Evolutionary conservation across 2,888 invertebrate species (phyloP).

Genomic region (Leptinotarsa peninsularis): DNA sequence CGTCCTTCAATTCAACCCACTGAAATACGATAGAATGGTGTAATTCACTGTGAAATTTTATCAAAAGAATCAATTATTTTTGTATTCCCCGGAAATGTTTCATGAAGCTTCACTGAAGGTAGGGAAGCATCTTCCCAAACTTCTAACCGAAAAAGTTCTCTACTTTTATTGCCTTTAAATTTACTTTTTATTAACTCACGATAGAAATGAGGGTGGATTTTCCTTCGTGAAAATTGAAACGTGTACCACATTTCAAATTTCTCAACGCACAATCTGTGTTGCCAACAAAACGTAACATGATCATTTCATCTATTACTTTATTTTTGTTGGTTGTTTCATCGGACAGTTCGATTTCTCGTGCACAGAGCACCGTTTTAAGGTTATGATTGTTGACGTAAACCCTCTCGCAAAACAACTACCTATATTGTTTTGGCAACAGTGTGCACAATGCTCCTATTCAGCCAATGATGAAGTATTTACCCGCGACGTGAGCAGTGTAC

Average conservation of each 20-base stretch:
- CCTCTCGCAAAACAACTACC: background rate
- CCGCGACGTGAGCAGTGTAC: conserved; percentile 34
- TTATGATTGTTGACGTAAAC: background rate
- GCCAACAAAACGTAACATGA: no score
- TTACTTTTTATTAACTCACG: conserved; percentile 24
- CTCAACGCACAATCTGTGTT: background rate
- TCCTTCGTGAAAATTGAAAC: background rate
- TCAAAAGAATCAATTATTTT: conserved; percentile 38
- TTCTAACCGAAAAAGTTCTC: conserved; percentile 36
- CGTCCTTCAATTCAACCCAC: background rate
- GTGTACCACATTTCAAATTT: background rate
- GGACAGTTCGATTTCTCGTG: no score
- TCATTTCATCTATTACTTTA: no score
- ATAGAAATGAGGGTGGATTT: background rate
- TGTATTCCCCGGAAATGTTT: conserved; percentile 46
- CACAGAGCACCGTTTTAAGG: background rate
- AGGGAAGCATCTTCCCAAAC: conserved; percentile 42
- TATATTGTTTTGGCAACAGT: background rate
- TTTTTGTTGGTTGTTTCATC: no score
- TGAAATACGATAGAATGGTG: background rate
- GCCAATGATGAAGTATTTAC: conserved; percentile 19
- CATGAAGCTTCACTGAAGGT: conserved; percentile 53
- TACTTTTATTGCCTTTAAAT: conserved; percentile 12
- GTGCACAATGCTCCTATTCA: background rate
- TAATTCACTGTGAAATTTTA: background rate